These are phyloP conservation scores for Capricornis sumatraensis DNA, from an alignment of 2,113 vertebrate species.

Conservation along the genomic window DNA sequence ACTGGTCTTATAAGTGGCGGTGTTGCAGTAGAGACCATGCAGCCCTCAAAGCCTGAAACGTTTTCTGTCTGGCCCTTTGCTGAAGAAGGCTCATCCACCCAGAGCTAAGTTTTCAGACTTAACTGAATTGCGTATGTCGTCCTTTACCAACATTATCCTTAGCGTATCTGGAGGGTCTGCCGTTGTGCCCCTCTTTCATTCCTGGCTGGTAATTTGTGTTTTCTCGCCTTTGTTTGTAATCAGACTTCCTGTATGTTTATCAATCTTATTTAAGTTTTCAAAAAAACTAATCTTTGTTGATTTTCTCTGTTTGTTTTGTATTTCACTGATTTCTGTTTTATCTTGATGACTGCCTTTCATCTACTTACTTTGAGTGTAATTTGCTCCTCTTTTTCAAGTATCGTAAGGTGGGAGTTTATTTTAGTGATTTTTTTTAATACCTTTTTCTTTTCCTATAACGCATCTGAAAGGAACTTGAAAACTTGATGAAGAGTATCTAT, in stretches of 20 bases:
- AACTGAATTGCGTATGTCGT: neutral
- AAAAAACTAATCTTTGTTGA: neutral
- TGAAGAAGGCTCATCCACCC: neutral
- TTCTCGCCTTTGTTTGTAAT: neutral
- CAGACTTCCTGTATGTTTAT: neutral
- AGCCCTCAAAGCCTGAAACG: neutral
- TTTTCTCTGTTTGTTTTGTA: neutral
- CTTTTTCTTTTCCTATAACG: conserved; percentile 21
- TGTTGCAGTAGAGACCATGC: rapidly evolving
- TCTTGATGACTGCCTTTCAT: neutral
- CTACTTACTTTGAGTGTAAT: neutral
- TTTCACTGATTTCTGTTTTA: neutral
- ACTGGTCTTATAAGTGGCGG: neutral
- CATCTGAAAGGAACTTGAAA: conserved; percentile 27
- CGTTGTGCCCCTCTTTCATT: neutral
- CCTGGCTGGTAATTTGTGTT: neutral
- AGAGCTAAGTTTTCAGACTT: neutral
- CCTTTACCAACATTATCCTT: neutral
- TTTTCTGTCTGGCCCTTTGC: neutral
- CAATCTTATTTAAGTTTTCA: neutral
- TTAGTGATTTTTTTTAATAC: neutral
- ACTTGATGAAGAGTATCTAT: neutral
- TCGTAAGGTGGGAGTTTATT: neutral
- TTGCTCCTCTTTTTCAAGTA: neutral
- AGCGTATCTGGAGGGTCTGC: neutral